Conservation (phyloP, 2,113 vertebrate species). For the Carollia perspicillata region DNA sequence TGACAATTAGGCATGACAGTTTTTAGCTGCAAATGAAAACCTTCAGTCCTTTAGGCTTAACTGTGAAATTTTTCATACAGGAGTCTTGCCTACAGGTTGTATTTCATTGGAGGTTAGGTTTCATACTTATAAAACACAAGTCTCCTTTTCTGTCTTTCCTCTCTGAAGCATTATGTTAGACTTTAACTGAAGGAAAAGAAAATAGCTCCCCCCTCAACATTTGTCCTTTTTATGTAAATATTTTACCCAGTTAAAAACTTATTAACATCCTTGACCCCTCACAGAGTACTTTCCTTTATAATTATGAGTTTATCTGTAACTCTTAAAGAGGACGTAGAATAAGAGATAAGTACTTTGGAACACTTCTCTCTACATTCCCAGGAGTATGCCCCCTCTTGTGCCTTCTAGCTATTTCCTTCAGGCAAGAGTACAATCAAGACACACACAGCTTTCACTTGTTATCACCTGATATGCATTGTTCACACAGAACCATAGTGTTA, state of each 20-base stretch:
- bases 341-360: not conserved
- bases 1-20: not conserved
- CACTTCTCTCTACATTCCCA: not conserved
- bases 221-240: not conserved
- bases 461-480: not conserved
- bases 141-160: not conserved
- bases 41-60: not conserved
- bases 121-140: not conserved
- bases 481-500: not conserved
- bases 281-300: not conserved
- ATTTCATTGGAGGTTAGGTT: not conserved
- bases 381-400: not conserved
- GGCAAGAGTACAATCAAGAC: not conserved
- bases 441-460: not conserved
- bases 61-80: not conserved
- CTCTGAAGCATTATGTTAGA: not conserved
- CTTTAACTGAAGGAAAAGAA: not conserved
- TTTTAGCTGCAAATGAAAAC: not conserved
- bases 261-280: not conserved
- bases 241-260: conserved; percentile 5
- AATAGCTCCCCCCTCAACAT: not conserved
- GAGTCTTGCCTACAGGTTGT: not conserved
- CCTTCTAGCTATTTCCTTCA: not conserved
- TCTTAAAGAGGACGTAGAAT: not conserved
- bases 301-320: not conserved